Base-by-base conservation (phyloP, 2,113 vertebrate species). In the Phrynosoma blainvillii region DNA sequence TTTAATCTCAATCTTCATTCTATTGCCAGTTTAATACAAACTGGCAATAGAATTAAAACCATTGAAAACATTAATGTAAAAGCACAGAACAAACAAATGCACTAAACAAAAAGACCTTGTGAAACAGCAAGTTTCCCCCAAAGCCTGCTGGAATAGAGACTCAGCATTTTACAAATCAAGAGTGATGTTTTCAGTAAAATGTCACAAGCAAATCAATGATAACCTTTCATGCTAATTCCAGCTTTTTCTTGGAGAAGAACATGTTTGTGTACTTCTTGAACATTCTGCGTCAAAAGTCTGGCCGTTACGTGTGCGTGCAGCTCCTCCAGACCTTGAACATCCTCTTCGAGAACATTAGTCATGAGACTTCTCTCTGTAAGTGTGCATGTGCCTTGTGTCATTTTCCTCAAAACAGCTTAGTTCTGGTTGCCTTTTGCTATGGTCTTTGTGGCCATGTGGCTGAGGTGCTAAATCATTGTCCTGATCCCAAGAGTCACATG, bases 221-320 rank as follows among this genome's bases (percentile, higher is more conserved):
- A 3, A 9, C 5, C 0, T 84, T 68, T 71, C 75, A 0, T 92
- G 95, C 87, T 88, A 18, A 42, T 95, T 92, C 79, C 92, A 99
- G 99, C 95, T 99, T 99, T 96, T 99, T 99, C 95, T 95, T 99
- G 96, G 99, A 99, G 96, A 99, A 99, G 97, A 99, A 99, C 93
- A 99, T 99, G 99, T 98, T 99, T 95, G 98, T 98, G 82, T 99
- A 99, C 96, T 99, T 99, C 95, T 91, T 99, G 95, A 99, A 99
- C 96, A 99, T 99, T 91, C 95, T 99, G 73, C 98, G 98, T 9
- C 99, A 99, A 96, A 99, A 98, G 88, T 99, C 99, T 0, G 99
- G 99, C 32, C 98, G 98, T 54, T 99, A 99, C 0, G 99, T 99
- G 47, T 99, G 99, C 25, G 98, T 99, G n/a, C 99, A 99, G 93